Conservation (phyloP, 2,888 invertebrate species). For the Myopa tessellatipennis region DNA sequence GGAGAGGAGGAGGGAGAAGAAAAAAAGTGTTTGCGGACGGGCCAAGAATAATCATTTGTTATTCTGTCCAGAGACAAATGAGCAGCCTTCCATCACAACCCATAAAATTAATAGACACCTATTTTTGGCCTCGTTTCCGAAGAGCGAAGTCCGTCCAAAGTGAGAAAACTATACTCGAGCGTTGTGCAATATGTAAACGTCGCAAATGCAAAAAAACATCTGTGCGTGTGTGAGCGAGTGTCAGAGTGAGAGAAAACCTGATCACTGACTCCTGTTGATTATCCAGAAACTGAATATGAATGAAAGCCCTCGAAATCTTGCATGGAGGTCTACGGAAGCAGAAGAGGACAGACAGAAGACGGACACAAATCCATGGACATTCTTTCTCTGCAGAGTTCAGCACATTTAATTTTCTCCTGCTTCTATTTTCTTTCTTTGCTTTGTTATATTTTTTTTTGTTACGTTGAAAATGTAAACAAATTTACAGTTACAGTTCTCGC, state of each 20-base stretch:
- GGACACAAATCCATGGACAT: no score
- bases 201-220: neutral
- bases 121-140: conserved; percentile 4
- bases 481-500: neutral
- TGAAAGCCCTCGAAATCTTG: neutral
- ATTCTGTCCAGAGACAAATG: conserved; percentile 7
- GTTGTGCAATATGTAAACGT: no score
- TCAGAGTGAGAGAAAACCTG: conserved; percentile 5
- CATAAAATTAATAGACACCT: conserved; percentile 19
- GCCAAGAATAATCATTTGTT: neutral
- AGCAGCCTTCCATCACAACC: conserved; percentile 19
- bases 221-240: neutral
- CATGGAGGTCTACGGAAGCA: no score
- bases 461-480: conserved; percentile 17
- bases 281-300: conserved; percentile 11
- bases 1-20: no score
- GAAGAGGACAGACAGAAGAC: neutral
- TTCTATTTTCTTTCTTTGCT: no score
- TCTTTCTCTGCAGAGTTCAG: no score
- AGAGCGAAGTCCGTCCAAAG: neutral
- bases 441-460: conserved; percentile 10
- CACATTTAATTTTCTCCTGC: no score
- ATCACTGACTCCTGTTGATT: neutral
- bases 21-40: no score
- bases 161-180: neutral